phyloP scores from a whole-genome alignment of 2,797 vertebrate genomes.

The Hafferia zeledoni region DNA sequence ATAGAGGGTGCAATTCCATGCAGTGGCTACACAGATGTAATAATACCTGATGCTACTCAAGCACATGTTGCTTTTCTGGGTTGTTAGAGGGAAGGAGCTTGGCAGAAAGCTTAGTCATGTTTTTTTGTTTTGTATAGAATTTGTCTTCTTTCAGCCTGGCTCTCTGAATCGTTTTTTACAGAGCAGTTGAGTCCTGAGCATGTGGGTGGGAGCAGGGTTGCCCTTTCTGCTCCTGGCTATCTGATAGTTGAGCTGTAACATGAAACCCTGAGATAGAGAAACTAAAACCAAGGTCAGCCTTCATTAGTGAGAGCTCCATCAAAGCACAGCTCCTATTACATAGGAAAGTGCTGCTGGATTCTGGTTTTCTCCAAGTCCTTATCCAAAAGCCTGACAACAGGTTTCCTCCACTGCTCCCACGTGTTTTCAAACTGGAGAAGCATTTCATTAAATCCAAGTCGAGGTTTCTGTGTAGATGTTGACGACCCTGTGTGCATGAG shows the following conservation, averaged over 20 bases:
- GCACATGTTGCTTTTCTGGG: background rate
- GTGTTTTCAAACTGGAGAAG: background rate
- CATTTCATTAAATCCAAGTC: background rate
- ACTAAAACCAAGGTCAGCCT: constrained; percentile 47
- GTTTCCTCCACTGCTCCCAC: background rate
- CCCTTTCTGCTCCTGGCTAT: constrained; percentile 43
- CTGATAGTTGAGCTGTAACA: constrained; percentile 40
- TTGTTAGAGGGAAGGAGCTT: background rate
- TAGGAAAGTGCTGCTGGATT: background rate
- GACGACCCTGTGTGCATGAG: background rate
- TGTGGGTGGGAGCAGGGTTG: background rate
- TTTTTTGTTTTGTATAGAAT: background rate
- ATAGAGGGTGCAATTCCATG: background rate
- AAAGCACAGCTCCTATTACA: background rate
- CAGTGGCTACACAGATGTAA: rapidly evolving
- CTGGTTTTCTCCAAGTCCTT: background rate
- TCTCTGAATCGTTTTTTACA: background rate
- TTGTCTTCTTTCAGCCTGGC: background rate
- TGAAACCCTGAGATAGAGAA: constrained; percentile 42
- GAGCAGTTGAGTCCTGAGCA: background rate
- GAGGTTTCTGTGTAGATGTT: background rate
- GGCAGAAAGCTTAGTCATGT: background rate
- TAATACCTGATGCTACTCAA: background rate
- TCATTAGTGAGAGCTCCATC: background rate
- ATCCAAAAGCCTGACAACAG: background rate